A percentile compares a stretch with the other conserved stretches of the same genome.
Conservation (phyloP, 2,888 invertebrate species). For the Liodrosophila aerea region DNA sequence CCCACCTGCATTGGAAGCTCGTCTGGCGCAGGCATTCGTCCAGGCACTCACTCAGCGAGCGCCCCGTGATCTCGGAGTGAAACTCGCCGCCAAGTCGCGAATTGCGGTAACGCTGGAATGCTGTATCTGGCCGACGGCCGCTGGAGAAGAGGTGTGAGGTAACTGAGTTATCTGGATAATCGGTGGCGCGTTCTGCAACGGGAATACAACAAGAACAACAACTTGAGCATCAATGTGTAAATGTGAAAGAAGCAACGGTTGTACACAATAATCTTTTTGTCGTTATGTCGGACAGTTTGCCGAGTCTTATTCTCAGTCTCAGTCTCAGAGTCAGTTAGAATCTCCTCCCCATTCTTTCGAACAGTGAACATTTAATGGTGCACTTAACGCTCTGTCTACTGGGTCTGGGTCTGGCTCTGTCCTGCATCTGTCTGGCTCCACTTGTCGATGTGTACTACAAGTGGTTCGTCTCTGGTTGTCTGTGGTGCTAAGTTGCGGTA, state of each 20-base stretch:
- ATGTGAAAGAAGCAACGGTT: constrained; percentile 51
- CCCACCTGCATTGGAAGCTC: constrained; percentile 89
- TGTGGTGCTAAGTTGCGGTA: constrained; percentile 49
- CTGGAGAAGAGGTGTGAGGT: constrained; percentile 92
- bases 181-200: constrained; percentile 91
- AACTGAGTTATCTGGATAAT: constrained; percentile 93
- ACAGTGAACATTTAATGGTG: constrained; percentile 51
- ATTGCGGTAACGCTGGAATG: constrained; percentile 91
- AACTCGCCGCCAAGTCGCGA: constrained; percentile 93
- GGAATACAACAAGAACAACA: constrained; percentile 32
- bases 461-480: constrained; percentile 12
- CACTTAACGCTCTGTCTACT: constrained; percentile 53
- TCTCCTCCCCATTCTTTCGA: constrained; percentile 22
- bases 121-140: constrained; percentile 92
- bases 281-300: constrained; percentile 39
- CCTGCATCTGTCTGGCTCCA: constrained; percentile 9
- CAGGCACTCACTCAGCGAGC: constrained; percentile 93
- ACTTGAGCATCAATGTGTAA: constrained; percentile 34
- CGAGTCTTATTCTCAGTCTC: constrained; percentile 6
- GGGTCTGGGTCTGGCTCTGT: constrained; percentile 19
- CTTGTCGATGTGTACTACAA: constrained; percentile 6
- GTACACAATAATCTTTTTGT: constrained; percentile 59
- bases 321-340: not conserved
- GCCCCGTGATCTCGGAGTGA: constrained; percentile 93
- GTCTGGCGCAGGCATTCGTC: constrained; percentile 95